A percentile compares a stretch with the other conserved stretches of the same genome.
These are phyloP conservation scores for Autographa gamma DNA, from an alignment of 2,888 invertebrate genomes.

Conservation along the genomic window DNA sequence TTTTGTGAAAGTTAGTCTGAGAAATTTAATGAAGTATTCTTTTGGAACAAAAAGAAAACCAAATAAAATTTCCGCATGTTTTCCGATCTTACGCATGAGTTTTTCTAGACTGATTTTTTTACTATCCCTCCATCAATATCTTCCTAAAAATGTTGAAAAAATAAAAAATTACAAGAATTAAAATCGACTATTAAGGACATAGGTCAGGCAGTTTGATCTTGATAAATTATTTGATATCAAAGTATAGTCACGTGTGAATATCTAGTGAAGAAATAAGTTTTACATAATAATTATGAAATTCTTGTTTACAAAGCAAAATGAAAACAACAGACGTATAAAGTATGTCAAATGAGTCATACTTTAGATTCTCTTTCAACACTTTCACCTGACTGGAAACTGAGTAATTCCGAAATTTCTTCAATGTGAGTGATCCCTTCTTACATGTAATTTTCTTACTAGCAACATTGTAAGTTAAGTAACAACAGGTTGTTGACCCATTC, in stretches of 20 bases:
- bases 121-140: no score
- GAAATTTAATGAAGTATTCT: no score
- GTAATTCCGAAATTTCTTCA: not conserved
- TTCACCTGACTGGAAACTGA: not conserved
- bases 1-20: no score
- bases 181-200: no score
- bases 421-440: not conserved
- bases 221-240: no score
- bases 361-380: constrained; percentile 4
- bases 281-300: not conserved
- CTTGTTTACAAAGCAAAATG: not conserved
- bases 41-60: no score
- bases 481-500: constrained; percentile 1
- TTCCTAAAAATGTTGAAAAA: no score
- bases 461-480: constrained; percentile 2
- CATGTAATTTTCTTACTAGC: not conserved
- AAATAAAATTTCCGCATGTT: no score
- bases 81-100: no score
- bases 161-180: no score
- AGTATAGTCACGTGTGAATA: not conserved
- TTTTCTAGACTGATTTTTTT: no score
- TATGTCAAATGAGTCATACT: constrained; percentile 2
- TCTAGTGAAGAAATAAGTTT: not conserved
- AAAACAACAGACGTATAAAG: not conserved
- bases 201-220: no score